A percentile compares a stretch with the other conserved stretches of the same genome.
Evolutionary conservation across 2,888 invertebrate species (phyloP).

Genomic region (Eledona agricola): DNA sequence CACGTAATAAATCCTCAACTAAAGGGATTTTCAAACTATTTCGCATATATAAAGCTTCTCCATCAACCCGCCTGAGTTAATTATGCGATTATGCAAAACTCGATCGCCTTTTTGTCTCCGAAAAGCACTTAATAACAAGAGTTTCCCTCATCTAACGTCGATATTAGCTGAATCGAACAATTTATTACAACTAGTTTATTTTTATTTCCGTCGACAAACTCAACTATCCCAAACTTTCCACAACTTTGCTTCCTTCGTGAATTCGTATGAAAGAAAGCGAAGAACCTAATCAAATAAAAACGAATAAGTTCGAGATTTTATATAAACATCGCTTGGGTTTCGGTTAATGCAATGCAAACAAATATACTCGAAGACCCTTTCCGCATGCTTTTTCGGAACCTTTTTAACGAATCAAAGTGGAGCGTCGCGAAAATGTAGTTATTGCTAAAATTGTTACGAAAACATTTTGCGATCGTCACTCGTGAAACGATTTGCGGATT

Average conservation of each 20-base stretch:
- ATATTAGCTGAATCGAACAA: conserved; percentile 10
- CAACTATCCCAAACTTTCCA: conserved; percentile 26
- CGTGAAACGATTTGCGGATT: conserved; percentile 32
- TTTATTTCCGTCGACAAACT: conserved; percentile 29
- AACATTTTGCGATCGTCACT: conserved; percentile 11
- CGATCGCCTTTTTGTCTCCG: no score
- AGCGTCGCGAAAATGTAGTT: no score
- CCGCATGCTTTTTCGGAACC: background rate
- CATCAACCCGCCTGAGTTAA: no score
- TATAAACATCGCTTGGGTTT: conserved; percentile 17
- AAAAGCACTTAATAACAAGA: conserved; percentile 11
- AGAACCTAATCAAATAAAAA: conserved; percentile 28
- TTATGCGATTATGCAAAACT: no score
- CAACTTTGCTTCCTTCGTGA: conserved; percentile 20
- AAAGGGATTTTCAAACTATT: conserved; percentile 18
- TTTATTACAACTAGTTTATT: conserved; percentile 27
- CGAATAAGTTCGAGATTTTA: conserved; percentile 24
- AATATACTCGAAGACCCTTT: background rate
- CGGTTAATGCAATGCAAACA: conserved; percentile 23
- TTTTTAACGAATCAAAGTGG: no score
- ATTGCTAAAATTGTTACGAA: no score
- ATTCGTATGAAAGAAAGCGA: conserved; percentile 24
- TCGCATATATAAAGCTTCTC: conserved; percentile 1
- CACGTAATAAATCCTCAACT: conserved; percentile 17
- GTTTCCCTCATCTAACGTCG: conserved; percentile 12